A percentile compares a stretch with the other conserved stretches of the same genome.
Evolutionary conservation across 2,113 vertebrate genomes (phyloP).

Genomic region (Herpetotheres cachinnans): DNA sequence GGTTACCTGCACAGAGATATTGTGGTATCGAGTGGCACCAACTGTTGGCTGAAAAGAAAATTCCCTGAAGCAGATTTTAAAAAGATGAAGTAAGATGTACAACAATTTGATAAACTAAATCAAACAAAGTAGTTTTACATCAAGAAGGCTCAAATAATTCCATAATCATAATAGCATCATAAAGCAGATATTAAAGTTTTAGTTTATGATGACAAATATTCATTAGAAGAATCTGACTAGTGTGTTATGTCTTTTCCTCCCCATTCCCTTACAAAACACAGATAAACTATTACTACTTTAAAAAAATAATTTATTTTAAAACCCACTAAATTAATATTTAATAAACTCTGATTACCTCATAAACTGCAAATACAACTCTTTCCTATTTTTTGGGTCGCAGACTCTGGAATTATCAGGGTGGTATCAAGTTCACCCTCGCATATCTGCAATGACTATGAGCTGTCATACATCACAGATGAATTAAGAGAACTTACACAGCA

Average conservation of each 20-base stretch:
- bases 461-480: background rate
- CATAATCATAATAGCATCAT: background rate
- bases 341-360: background rate
- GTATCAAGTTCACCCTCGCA: background rate
- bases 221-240: background rate
- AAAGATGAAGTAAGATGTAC: background rate
- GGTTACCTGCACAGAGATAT: background rate
- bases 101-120: background rate
- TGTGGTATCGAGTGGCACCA: background rate
- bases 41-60: background rate
- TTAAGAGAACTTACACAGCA: background rate
- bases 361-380: background rate
- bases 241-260: background rate
- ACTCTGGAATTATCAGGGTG: background rate
- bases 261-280: background rate
- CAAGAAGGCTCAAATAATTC: background rate
- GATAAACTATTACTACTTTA: background rate
- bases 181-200: background rate
- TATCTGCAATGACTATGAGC: accelerated
- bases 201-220: background rate
- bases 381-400: background rate
- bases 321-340: background rate
- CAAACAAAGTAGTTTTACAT: background rate
- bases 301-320: background rate
- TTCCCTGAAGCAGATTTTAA: background rate